phyloP scores from a whole-genome alignment of 2,113 vertebrate genomes.

The Brienomyrus brachyistius region DNA sequence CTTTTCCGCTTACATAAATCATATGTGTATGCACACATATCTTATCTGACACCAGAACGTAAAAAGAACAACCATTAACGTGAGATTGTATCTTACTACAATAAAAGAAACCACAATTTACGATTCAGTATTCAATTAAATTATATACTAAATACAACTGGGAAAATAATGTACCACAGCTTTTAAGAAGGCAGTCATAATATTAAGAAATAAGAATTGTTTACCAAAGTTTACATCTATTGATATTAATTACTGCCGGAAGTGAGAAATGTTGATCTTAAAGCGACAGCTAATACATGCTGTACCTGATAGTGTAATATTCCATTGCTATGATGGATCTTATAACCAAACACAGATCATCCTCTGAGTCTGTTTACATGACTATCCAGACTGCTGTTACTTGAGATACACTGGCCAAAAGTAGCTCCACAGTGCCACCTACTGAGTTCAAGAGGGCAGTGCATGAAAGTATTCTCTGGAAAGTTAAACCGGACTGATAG shows the following conservation, averaged over 20 bases:
- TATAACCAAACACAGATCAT: neutral
- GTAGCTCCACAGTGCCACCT: conserved; percentile 17
- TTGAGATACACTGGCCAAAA: neutral
- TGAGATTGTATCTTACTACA: neutral
- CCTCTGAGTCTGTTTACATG: neutral
- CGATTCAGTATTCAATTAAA: neutral
- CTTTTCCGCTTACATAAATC: neutral
- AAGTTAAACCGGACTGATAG: neutral
- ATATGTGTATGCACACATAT: too few species aligned
- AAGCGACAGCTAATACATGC: neutral
- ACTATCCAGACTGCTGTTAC: neutral
- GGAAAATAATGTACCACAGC: neutral
- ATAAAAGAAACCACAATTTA: neutral
- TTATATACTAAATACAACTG: neutral
- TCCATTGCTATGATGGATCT: neutral
- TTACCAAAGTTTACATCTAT: neutral
- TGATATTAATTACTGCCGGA: neutral
- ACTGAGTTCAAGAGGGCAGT: conserved; percentile 30
- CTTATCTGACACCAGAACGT: neutral
- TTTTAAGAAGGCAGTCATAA: neutral
- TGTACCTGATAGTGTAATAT: neutral
- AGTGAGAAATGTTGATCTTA: neutral
- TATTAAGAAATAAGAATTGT: neutral
- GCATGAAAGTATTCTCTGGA: conserved; percentile 17
- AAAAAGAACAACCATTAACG: neutral